Evolutionary conservation across 2,888 invertebrate species (phyloP), one percentile per base, ranked within the genome.

Genomic region (Cylloceria caligata): DNA sequence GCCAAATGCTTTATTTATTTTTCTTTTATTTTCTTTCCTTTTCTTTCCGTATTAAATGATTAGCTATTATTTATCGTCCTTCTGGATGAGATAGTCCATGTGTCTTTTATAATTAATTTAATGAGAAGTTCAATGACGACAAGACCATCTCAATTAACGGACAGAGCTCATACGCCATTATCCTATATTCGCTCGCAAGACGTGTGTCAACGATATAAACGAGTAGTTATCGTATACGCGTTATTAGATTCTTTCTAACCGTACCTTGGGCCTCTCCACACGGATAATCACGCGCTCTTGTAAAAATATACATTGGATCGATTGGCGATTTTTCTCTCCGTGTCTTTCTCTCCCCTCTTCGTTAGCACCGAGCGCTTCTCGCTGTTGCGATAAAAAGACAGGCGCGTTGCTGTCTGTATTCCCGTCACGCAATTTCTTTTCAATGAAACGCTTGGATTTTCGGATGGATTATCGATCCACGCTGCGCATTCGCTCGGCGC

Each of bases 171-270:
- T 65, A 30, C 65, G 39, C 49, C 62, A 68, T 81, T 77, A 81
- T 69, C 74, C 78, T 81, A 81, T 57, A 71, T 74, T 74, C 69
- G 77, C 73, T 69, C 45, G 55, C 65, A 47, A 49, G 36, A 72
- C 24, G 34, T 34, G 60, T 39, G 34, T 30, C 68, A 72, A 65
- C 71, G 77, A 75, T 69, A 69, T 60, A 84, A 87, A 84, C 86
- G 84, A 85, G 85, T 86, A 67, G 77, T 89, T 88, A 89, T 88
- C 89, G 83, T 80, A 79, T 86, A 86, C 81, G 62, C 81, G 77
- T 84, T 67, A 73, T 65, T 81, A 16, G 60, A 36, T 83, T 85
- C 49, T 49, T 83, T 73, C 65, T 73, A 77, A 68, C 64, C 78
- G 68, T 60, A 83, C 69, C 60, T 47, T 52, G 74, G 67, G 69